Evolutionary conservation across 2,888 invertebrate genomes (phyloP).

Genomic region (Xylota sylvarum): DNA sequence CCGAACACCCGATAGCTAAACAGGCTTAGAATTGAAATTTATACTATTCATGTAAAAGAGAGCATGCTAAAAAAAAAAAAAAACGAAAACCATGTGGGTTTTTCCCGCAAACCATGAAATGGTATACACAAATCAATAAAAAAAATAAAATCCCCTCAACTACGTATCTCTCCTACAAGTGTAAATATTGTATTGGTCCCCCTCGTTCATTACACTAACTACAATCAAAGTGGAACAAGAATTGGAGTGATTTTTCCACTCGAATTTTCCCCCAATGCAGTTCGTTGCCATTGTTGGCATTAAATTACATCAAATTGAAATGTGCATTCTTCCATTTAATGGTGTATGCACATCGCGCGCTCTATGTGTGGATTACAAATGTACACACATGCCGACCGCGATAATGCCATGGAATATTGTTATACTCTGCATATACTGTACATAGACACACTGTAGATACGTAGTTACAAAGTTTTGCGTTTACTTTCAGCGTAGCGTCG

Average conservation of each 20-base stretch:
- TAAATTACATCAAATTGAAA: conserved; percentile 73
- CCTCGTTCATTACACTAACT: background rate
- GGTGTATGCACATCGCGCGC: conserved; percentile 51
- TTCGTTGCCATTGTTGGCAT: conserved; percentile 69
- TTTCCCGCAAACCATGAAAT: conserved; percentile 37
- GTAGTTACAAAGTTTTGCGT: conserved; percentile 42
- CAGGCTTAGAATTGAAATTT: conserved; percentile 2
- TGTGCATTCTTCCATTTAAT: conserved; percentile 64
- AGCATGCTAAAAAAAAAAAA: background rate
- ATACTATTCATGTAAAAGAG: background rate
- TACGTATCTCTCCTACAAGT: background rate
- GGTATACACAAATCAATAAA: conserved; percentile 42
- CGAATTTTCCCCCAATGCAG: conserved; percentile 53
- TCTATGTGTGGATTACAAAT: conserved; percentile 56
- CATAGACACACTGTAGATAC: background rate
- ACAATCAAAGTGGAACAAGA: conserved; percentile 58
- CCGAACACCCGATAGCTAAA: background rate
- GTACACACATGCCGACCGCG: conserved; percentile 45
- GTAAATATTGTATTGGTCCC: conserved; percentile 14
- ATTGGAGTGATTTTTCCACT: conserved; percentile 71
- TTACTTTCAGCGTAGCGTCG: conserved; percentile 34
- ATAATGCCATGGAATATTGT: conserved; percentile 52
- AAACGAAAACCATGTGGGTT: conserved; percentile 33
- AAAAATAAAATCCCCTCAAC: conserved; percentile 9
- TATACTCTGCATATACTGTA: background rate